These are phyloP conservation scores for Halcyon badia DNA, from an alignment of 2,797 vertebrate genomes.

Conservation along the genomic window DNA sequence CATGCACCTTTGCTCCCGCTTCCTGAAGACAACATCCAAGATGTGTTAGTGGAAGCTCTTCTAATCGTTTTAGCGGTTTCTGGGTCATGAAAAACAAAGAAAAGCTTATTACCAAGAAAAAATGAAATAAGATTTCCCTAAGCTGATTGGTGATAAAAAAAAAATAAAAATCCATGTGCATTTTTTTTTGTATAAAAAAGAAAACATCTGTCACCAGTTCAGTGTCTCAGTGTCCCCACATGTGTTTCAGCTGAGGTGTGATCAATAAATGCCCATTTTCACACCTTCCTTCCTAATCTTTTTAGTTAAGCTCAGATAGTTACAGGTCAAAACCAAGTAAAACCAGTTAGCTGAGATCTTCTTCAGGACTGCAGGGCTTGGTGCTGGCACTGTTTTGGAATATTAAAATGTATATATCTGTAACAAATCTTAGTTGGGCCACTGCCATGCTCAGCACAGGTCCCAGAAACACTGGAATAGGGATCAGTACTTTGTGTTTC, in stretches of 20 bases:
- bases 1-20: background rate
- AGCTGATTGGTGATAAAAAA: slow-evolving; percentile 58
- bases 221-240: background rate
- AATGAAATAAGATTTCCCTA: slow-evolving; percentile 70
- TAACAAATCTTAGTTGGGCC: background rate
- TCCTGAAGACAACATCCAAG: background rate
- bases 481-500: background rate
- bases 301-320: slow-evolving; percentile 25
- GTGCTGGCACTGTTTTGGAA: background rate
- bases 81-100: slow-evolving; percentile 68
- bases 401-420: background rate
- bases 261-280: slow-evolving; percentile 38
- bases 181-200: slow-evolving; percentile 22
- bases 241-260: background rate
- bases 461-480: background rate
- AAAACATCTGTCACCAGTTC: slow-evolving; percentile 64
- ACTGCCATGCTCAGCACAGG: background rate
- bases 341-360: background rate
- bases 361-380: fast-evolving
- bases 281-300: slow-evolving; percentile 44
- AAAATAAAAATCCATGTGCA: slow-evolving; percentile 14
- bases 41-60: background rate
- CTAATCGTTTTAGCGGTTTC: slow-evolving; percentile 51
- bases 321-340: background rate
- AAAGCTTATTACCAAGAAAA: slow-evolving; percentile 74